Evolutionary conservation across 1,140 invertebrate genomes (phyloP), one percentile per base, ranked within the genome.

Genomic region (Atta texana): DNA sequence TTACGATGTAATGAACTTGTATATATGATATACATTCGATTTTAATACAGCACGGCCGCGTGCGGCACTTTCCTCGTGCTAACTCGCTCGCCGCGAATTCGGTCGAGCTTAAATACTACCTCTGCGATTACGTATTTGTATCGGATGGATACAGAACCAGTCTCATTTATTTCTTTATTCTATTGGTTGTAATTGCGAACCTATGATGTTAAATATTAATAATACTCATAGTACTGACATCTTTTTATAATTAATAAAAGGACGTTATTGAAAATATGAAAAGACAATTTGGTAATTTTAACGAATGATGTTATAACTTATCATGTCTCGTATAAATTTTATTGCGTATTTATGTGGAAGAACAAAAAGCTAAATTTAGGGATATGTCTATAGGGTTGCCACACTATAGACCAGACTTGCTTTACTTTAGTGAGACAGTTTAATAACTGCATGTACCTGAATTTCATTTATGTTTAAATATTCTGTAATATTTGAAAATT

Each of bases 121-220:
- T 90, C 81, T 31, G 76, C 31, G 66, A 85, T 81, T 39, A 66
- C 21, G 51, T 78, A 88, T 85, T 69, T 69, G 68, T 89, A 82
- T 89, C 69, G 74, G 89, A 90, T 90, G 89, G 90, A 91, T 88
- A 88, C 51, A 39, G 84, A 51, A 84, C 75, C 88, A 88, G 86
- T 85, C 68, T 59, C 31, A 28, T 10, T 69, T 68, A 66, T 68
- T 51, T 75, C 69, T 39, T 64, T 74, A 69, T 63, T 57, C 39
- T 66, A 57, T 53, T 39, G 12, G 24, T 80, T 75, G 24, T 59
- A 80, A 75, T 78, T 53, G 0, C n/a, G 5, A 28, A 75, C 0
- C 18, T 75, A 39, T 75, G 49, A 3, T 71, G n/a, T 34, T 28
- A 49, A 49, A 31, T 16, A 61, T 74, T 75, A 74, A 82, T 61